These are phyloP conservation scores for Propithecus coquereli DNA, from an alignment of 2,113 vertebrate species.

Conservation along the genomic window DNA sequence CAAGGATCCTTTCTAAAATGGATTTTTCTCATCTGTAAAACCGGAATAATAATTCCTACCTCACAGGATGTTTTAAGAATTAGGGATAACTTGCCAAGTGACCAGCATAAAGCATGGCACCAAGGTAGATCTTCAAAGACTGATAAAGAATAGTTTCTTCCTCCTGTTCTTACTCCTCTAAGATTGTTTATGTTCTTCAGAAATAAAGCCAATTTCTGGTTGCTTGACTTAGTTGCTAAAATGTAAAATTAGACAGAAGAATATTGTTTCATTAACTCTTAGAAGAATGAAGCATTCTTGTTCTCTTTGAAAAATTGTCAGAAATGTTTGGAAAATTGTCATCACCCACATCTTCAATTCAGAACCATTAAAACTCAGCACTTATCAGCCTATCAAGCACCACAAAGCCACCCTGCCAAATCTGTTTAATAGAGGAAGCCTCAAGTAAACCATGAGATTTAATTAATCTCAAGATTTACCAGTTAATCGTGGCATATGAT, in stretches of 20 bases:
- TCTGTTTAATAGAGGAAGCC: not conserved
- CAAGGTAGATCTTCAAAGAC: not conserved
- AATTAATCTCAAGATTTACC: not conserved
- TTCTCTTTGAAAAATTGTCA: too few species aligned
- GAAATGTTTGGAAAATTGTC: not conserved
- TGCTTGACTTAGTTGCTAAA: not conserved
- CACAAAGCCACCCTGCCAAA: not conserved
- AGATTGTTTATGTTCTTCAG: not conserved
- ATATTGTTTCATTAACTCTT: constrained; percentile 6
- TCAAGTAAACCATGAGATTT: not conserved
- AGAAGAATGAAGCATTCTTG: not conserved
- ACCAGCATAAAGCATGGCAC: not conserved
- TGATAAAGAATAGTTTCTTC: not conserved
- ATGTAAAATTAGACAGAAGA: constrained; percentile 15
- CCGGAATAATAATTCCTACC: not conserved
- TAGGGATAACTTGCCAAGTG: not conserved
- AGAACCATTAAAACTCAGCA: not conserved
- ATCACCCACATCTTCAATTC: not conserved
- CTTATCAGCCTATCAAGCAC: not conserved
- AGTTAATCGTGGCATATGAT: not conserved
- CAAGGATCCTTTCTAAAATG: not conserved
- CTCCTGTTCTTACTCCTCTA: not conserved
- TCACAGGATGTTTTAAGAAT: not conserved
- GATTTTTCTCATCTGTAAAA: not conserved
- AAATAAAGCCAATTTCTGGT: constrained; percentile 8